A percentile compares a stretch with the other conserved stretches of the same genome.
These are phyloP conservation scores for Anorthoa munda DNA, from an alignment of 2,888 invertebrate species.

Conservation along the genomic window DNA sequence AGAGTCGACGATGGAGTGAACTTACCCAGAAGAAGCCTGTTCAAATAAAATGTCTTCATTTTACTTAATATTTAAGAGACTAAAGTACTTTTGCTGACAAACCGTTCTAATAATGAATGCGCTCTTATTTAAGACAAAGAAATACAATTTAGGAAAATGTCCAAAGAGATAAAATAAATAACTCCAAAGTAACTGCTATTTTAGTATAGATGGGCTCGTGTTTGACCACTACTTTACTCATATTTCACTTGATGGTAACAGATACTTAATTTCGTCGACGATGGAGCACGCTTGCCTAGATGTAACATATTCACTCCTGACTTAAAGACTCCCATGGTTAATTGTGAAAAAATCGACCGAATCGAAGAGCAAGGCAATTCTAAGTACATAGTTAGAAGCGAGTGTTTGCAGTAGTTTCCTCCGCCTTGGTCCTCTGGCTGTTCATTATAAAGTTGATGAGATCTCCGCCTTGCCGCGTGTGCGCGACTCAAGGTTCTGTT, in stretches of 20 bases:
- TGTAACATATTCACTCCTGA: no score
- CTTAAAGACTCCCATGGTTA: no score
- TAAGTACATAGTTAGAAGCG: slow-evolving; percentile 1
- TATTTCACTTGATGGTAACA: not conserved
- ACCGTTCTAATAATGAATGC: not conserved
- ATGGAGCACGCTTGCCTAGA: not conserved
- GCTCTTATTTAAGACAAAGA: not conserved
- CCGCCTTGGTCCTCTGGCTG: not conserved
- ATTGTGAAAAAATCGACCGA: not conserved
- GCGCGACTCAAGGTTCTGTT: slow-evolving; percentile 1
- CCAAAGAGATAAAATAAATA: not conserved
- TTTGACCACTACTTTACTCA: not conserved
- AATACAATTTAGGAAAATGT: not conserved
- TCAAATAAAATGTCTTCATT: not conserved
- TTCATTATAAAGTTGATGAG: slow-evolving; percentile 62
- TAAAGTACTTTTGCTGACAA: not conserved
- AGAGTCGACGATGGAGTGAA: no score
- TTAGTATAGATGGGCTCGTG: not conserved
- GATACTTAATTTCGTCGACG: not conserved
- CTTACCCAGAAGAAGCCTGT: no score
- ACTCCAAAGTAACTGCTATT: not conserved
- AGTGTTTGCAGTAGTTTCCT: not conserved
- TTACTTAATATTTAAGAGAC: not conserved
- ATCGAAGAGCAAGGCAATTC: not conserved
- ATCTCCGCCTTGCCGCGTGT: not conserved